phyloP scores from a whole-genome alignment of 2,888 invertebrate species.

The Oconnorella tubifera region DNA sequence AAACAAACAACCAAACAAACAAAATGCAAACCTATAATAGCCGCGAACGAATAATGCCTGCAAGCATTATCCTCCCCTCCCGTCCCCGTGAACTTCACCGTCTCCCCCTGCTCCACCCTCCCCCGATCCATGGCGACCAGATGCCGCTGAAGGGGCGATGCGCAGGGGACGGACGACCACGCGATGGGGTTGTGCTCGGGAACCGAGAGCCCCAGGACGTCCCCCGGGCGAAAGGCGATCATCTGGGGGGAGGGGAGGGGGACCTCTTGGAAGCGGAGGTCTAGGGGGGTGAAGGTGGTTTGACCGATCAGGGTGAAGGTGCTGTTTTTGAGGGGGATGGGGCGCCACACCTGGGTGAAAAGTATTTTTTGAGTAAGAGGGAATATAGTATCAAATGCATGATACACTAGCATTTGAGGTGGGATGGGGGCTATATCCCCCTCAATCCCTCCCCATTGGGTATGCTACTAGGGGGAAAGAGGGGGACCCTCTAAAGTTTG shows the following conservation, averaged over 20 bases:
- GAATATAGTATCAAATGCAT: too few species aligned
- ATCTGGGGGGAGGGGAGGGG: not conserved
- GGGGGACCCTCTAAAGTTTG: too few species aligned
- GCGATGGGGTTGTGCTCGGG: constrained; percentile 32
- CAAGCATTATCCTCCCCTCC: constrained; percentile 18
- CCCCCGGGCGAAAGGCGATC: constrained; percentile 27
- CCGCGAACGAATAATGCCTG: constrained; percentile 33
- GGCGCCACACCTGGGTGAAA: constrained; percentile 22
- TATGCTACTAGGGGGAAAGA: too few species aligned
- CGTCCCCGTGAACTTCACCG: constrained; percentile 18
- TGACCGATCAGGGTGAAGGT: constrained; percentile 31
- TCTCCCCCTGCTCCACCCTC: constrained; percentile 13
- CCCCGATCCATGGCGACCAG: constrained; percentile 12
- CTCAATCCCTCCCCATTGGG: too few species aligned
- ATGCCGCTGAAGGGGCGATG: constrained; percentile 25
- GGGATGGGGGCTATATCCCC: too few species aligned
- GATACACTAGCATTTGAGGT: too few species aligned
- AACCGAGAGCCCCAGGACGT: constrained; percentile 36
- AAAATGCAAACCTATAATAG: constrained; percentile 29
- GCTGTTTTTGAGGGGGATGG: constrained; percentile 11
- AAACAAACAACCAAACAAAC: too few species aligned
- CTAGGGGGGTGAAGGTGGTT: constrained; percentile 25
- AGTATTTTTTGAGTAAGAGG: too few species aligned
- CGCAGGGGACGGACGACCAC: constrained; percentile 35
- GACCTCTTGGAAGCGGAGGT: constrained; percentile 31